These are phyloP conservation scores for Cacoxenus indagator DNA, from an alignment of 2,888 invertebrate species.

Conservation along the genomic window DNA sequence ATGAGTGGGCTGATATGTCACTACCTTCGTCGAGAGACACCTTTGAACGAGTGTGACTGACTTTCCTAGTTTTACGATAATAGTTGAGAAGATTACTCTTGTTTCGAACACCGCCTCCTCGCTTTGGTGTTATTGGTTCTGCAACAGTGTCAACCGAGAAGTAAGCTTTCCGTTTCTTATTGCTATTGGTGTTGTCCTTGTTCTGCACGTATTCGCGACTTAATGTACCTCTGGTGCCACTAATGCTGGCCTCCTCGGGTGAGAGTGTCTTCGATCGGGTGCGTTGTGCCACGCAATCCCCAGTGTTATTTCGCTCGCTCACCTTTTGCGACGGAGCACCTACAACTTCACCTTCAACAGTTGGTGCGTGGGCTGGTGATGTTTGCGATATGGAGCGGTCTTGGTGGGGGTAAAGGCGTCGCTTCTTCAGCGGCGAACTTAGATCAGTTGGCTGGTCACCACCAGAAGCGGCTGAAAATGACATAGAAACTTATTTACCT, in stretches of 20 bases:
- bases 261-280: constrained; percentile 68
- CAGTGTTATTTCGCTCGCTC: constrained; percentile 33
- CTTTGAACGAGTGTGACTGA: constrained; percentile 53
- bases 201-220: neutral
- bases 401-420: constrained; percentile 53
- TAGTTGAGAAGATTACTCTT: constrained; percentile 67
- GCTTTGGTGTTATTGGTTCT: constrained; percentile 45
- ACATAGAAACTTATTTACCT: constrained; percentile 39
- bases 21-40: neutral
- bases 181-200: neutral
- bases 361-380: constrained; percentile 27
- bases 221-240: constrained; percentile 33
- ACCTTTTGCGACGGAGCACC: neutral
- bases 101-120: constrained; percentile 40
- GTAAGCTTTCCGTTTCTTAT: constrained; percentile 20
- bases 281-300: constrained; percentile 68
- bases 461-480: constrained; percentile 51
- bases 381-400: constrained; percentile 21
- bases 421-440: constrained; percentile 60
- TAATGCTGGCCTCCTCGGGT: constrained; percentile 55
- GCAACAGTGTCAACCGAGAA: constrained; percentile 23
- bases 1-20: constrained; percentile 28
- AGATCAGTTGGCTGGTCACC: constrained; percentile 54
- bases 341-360: constrained; percentile 13
- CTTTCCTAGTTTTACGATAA: constrained; percentile 68